phyloP scores from a whole-genome alignment of 2,888 invertebrate species.

The Caenorhabditis afra region DNA sequence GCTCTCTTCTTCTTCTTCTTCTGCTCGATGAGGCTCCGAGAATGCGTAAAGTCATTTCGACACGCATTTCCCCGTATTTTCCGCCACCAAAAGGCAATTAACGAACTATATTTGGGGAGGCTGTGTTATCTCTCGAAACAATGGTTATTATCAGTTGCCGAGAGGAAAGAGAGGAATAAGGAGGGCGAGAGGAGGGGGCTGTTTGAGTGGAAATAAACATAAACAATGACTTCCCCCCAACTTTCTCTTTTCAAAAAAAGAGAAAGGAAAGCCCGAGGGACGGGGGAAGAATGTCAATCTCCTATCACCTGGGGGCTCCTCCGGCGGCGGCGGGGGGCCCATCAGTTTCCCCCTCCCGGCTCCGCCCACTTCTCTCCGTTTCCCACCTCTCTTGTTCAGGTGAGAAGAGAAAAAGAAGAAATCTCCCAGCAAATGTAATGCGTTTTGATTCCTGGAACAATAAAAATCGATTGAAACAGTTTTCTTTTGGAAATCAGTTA shows the following conservation, averaged over 20 bases:
- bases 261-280: too few species aligned
- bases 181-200: not conserved
- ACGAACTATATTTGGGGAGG: not conserved
- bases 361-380: slow-evolving; percentile 54
- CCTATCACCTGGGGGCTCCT: slow-evolving; percentile 36
- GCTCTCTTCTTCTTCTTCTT: too few species aligned
- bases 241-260: too few species aligned
- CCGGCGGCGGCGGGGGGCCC: too few species aligned
- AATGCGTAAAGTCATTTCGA: not conserved
- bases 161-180: not conserved
- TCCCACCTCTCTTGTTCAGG: slow-evolving; percentile 28
- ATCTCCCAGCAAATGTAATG: too few species aligned
- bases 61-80: not conserved
- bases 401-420: slow-evolving; percentile 6
- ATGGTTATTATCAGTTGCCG: not conserved
- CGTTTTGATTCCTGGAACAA: too few species aligned
- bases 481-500: too few species aligned
- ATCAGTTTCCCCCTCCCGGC: slow-evolving; percentile 13
- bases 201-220: slow-evolving; percentile 3
- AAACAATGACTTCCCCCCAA: not conserved
- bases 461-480: too few species aligned
- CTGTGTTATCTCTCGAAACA: too few species aligned
- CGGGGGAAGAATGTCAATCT: slow-evolving; percentile 43
- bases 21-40: too few species aligned
- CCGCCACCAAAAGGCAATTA: not conserved